Base-by-base conservation (phyloP, 2,797 vertebrate genomes). In the Petrocephalus sullivani region DNA sequence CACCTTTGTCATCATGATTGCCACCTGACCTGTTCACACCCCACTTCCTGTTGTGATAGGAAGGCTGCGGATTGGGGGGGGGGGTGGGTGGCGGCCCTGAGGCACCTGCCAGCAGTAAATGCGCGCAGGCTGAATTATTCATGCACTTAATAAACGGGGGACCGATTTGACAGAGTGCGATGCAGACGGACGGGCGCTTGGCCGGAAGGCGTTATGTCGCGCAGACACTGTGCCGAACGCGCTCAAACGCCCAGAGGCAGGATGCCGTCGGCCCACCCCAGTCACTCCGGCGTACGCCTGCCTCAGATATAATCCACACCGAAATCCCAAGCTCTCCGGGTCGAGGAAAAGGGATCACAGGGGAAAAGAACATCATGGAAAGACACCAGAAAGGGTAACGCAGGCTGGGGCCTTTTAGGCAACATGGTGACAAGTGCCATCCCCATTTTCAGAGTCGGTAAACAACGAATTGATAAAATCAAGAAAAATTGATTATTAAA, bases 141-240 rank as follows among this genome's bases (percentile, higher is more conserved):
- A 89, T 88, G 75, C 23, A 21, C 89, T 71, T 90, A 90, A 89
- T 91, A 88, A 90, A 88, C 87, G 58, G 58, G 60, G 60, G 57
- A 28, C 87, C 87, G 89, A 89, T 90, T 90, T 89, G 89, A 87
- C 81, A 33, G 84, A 87, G 88, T 56, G 85, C 71, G 23, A 85
- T 21, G 64, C 49, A 87, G 87, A 75, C 4, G 6, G 87, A 53
- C 21, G 14, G 57, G 60, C 54, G 51, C 60, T 81, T 16, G 7
- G 41, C 58, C 1, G 33, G 2, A n/a, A 19, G 56, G 61, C 61
- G 12, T 16, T 33, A 75, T 51, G 61, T 58, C 19, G 28, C 9
- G 41, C 21, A 85, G 58, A 33, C 21, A 41, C 21, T 33, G 23
- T n/a, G 53, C 51, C 7, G 21, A 14, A 53, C 49, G 6, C 2